Evolutionary conservation across 2,888 invertebrate genomes (phyloP), one percentile per base, ranked within the genome.

Genomic region (Iphiclides podalirius): DNA sequence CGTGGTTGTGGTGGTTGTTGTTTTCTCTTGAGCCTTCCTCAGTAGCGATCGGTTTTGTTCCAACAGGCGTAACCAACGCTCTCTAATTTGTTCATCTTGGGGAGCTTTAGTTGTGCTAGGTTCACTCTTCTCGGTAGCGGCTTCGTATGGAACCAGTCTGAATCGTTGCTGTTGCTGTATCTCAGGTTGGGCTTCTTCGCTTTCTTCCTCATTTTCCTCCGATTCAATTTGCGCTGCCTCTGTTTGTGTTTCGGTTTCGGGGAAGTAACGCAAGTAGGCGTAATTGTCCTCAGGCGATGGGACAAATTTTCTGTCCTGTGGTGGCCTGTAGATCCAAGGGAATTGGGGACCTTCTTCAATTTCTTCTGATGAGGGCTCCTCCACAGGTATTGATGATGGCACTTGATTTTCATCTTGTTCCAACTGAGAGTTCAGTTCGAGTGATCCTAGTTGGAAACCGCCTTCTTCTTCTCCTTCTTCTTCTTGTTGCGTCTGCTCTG

Each of bases 141-240:
- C 55, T 33, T 53, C 57, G 20, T 64, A 60, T n/a, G 63, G 60
- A 33, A 63, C 43, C n/a, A 63, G 51, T 33, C 54, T 53, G 23
- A 58, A 59, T 34, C 52, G 53, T 53, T 49, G 41, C 36, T 52
- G 43, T 45, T 53, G 53, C 7, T 50, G 55, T 16, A 55, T 48
- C 4, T 48, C 53, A n/a, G 48, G 23, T 47, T 50, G 41, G 4
- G 41, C 33, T 46, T 52, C 52, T 8, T 48, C 46, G 4, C 28
- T 31, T 47, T 53, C 41, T 20, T 42, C 42, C 34, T 50, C 43
- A n/a, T 23, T 40, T 33, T 53, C 47, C 26, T 46, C 45, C 6
- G 42, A 12, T n/a, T 48, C 47, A 13, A 12, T 16, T 16, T 40
- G 45, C 14, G 35, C 36, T 36, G 40, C 26, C 38, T 50, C 50